A percentile compares a stretch with the other conserved stretches of the same genome.
Evolutionary conservation across 1,140 invertebrate species (phyloP).

Genomic region (Zaprionus camerounensis): DNA sequence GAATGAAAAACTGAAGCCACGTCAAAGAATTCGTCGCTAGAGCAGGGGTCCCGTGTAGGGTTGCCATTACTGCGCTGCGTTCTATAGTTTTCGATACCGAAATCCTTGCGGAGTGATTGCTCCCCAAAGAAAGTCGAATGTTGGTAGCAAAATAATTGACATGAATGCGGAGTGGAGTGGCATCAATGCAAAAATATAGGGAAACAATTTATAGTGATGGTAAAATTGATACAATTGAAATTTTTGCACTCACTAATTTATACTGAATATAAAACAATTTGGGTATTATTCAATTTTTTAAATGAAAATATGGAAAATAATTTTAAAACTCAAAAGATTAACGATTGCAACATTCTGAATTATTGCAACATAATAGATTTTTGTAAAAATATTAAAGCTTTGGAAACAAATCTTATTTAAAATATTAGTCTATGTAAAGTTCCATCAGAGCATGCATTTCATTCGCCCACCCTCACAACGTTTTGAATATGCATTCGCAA

Average conservation of each 20-base stretch:
- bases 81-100: background rate
- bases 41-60: background rate
- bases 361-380: background rate
- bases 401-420: background rate
- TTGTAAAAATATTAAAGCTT: background rate
- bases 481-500: conserved; percentile 6
- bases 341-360: background rate
- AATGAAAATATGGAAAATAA: background rate
- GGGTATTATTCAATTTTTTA: background rate
- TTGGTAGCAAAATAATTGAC: conserved; percentile 62
- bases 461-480: background rate
- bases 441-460: background rate
- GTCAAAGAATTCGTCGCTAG: conserved; percentile 24
- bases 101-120: conserved; percentile 10
- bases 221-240: background rate
- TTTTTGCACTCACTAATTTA: background rate
- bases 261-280: too few species aligned
- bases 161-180: conserved; percentile 36
- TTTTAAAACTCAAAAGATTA: background rate
- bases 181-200: background rate
- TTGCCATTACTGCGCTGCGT: background rate
- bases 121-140: conserved; percentile 47
- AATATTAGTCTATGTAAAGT: background rate
- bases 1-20: conserved; percentile 18
- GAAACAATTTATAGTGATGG: background rate